Percentiles rank a stretch among this genome's conserved stretches.
These are phyloP conservation scores for Acromyrmex charruanus DNA, from an alignment of 1,140 invertebrate genomes.

Conservation along the genomic window DNA sequence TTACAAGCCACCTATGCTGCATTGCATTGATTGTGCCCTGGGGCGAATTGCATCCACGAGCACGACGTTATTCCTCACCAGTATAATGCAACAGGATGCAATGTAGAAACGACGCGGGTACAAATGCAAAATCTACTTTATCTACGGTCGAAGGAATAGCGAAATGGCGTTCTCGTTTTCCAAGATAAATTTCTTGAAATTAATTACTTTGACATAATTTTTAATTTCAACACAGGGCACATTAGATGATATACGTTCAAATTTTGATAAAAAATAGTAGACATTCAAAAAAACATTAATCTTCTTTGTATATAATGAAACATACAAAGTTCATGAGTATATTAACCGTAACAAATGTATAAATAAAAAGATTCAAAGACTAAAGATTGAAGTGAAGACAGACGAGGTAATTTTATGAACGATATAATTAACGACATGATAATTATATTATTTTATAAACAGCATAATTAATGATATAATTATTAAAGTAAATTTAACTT, in stretches of 20 bases:
- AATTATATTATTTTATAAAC: no score
- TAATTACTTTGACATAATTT: constrained; percentile 16
- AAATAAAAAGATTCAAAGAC: neutral
- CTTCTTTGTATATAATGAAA: neutral
- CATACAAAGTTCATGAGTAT: no score
- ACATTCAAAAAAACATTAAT: neutral
- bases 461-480: neutral
- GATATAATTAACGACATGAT: neutral
- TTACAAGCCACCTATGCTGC: constrained; percentile 58
- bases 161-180: neutral
- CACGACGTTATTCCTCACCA: constrained; percentile 55
- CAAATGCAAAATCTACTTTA: constrained; percentile 24
- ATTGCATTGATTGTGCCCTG: constrained; percentile 71
- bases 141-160: constrained; percentile 29
- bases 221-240: constrained; percentile 42
- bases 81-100: constrained; percentile 44
- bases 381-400: no score
- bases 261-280: neutral
- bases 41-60: constrained; percentile 65
- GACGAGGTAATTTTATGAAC: neutral
- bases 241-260: neutral
- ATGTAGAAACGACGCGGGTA: constrained; percentile 62
- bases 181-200: constrained; percentile 57
- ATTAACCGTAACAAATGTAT: neutral
- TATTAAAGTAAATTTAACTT: neutral